Evolutionary conservation across 1,140 invertebrate species (phyloP), one percentile per base, ranked within the genome.

Genomic region (Philotrypesis tridentata): DNA sequence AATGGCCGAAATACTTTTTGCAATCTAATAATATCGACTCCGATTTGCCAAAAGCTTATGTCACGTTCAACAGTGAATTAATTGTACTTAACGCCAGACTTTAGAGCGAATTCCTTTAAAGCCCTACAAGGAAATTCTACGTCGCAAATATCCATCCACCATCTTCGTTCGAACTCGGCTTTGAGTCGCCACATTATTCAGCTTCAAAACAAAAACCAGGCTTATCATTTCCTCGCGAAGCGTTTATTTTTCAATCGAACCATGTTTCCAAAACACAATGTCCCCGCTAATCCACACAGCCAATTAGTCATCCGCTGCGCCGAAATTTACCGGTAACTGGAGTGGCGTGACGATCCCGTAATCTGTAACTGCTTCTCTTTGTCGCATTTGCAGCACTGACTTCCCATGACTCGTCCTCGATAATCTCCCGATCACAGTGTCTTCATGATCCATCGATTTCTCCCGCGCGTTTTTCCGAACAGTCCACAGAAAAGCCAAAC

Each of bases 321-420:
- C 48, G 21, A 71, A n/a, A 40, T 48, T 83, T 79, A 83, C 82
- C 82, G 76, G 27, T 72, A 70, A 65, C 29, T 63, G 21, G 80
- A 27, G 12, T 43, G 61, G n/a, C 25, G 72, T 70, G 14, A 65
- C 29, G 70, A 29, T 6, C 71, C 27, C 48, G 8, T 81, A 55
- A 89, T 84, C 1, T 83, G 25, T 7, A 84, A 86, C 74, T 90
- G 90, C 78, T 91, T 91, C 74, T 89, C 89, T 43, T 92, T 91
- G 77, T 89, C 87, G 80, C 90, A 90, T 83, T 92, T 85, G 83
- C 87, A 87, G 78, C 87, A 88, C 82, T 93, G 91, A 87, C 91
- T 93, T 70, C 92, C 92, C 92, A 93, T 93, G 74, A 76, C 73
- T 67, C 63, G 78, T 83, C 2, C n/a, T 83, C 70, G 21, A 33